Evolutionary conservation across 2,113 vertebrate species (phyloP), one percentile per base, ranked within the genome.

Genomic region (Ranitomeya variabilis): DNA sequence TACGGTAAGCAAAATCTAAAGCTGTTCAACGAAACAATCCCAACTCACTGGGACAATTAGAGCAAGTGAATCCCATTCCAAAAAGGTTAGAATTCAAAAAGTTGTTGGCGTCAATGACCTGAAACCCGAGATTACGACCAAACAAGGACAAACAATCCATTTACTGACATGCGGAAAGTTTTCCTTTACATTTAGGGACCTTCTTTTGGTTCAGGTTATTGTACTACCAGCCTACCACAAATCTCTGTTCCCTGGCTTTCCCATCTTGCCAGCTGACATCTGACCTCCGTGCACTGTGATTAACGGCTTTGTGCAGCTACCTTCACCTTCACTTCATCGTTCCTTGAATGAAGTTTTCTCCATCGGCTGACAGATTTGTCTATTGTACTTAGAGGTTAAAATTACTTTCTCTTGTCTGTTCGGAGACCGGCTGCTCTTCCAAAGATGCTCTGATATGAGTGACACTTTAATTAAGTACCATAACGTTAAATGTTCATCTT

Each of bases 241-340:
- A 52, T 26, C 69, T 51, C 45, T 37, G 55, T 9, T 52, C 54
- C 59, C 19, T 78, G 26, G 10, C 8, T 8, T 54, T 55, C 74
- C 54, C 21, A 31, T 86, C 85, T 87, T 26, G 16, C 45, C 26
- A 15, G 4, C 51, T 55, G 73, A 78, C 85, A 62, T 54, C 23
- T 87, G 86, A 87, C 86, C 62, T 81, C 16, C 7, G 10, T 67
- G 8, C 15, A 79, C 45, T 80, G 51, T 80, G 14, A 80, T 18
- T 80, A 21, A 10, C 78, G 45, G 31, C 86, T 73, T 21, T 31
- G 66, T 59, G 54, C 16, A 13, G 19, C 86, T 87, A 59, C 66
- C 78, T 80, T 67, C 64, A 71, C 52, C 86, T 54, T 10, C 18
- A 73, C 51, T 78, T 23, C 60, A 87, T 71, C 7, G 31, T 26